Evolutionary conservation across 1,140 invertebrate species (phyloP).

Genomic region (Bactericera cockerelli): DNA sequence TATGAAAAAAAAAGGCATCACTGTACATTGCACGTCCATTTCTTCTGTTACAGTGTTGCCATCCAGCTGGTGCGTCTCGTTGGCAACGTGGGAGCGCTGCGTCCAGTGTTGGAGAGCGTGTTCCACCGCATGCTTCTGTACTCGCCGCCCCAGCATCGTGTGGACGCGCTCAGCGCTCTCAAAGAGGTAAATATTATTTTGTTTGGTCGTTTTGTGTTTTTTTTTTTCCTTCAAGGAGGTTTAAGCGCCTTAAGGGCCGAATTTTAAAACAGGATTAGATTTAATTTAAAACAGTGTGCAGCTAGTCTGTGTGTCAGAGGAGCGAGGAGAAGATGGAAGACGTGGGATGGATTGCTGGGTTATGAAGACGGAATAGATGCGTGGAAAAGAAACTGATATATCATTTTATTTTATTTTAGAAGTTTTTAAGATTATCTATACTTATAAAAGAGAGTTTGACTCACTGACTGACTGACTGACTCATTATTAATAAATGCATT

Average conservation of each 20-base stretch:
- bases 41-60: slow-evolving; percentile 49
- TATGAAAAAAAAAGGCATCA: too few relatives aligned
- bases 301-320: too few relatives aligned
- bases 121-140: slow-evolving; percentile 83
- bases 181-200: slow-evolving; percentile 42
- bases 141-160: slow-evolving; percentile 63
- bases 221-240: slow-evolving; percentile 1
- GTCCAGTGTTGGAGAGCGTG: slow-evolving; percentile 77
- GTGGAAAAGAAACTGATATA: too few relatives aligned
- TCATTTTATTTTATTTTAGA: too few relatives aligned
- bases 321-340: too few relatives aligned
- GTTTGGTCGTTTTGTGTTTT: slow-evolving; percentile 4
- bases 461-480: too few relatives aligned
- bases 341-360: too few relatives aligned
- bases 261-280: not conserved
- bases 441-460: too few relatives aligned
- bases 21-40: too few relatives aligned
- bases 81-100: slow-evolving; percentile 61
- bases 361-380: too few relatives aligned
- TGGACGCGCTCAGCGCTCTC: slow-evolving; percentile 67
- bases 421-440: too few relatives aligned
- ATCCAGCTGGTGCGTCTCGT: slow-evolving; percentile 73
- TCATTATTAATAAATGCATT: too few relatives aligned
- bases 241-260: not conserved
- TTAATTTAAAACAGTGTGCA: not conserved